These are phyloP conservation scores for Polia nebulosa DNA, from an alignment of 2,888 invertebrate species.

Conservation along the genomic window DNA sequence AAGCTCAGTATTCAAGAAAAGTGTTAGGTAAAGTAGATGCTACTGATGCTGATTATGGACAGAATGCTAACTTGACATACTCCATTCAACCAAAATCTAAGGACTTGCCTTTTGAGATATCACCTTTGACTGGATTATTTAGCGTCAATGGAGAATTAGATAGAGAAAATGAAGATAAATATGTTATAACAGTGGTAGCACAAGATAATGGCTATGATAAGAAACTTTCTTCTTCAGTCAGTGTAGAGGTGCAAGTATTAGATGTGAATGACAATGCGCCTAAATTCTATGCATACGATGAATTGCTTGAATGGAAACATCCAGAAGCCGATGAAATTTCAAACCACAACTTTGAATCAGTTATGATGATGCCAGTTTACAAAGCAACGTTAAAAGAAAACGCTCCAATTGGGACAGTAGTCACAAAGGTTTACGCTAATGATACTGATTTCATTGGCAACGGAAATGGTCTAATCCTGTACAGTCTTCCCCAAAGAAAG, in stretches of 20 bases:
- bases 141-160: constrained; percentile 95
- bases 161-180: constrained; percentile 93
- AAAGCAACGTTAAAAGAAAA: constrained; percentile 94
- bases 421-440: constrained; percentile 95
- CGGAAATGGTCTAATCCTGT: constrained; percentile 96
- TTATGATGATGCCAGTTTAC: constrained; percentile 93
- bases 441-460: constrained; percentile 96
- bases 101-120: constrained; percentile 93
- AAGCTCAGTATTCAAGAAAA: constrained; percentile 94
- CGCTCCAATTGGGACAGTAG: constrained; percentile 93
- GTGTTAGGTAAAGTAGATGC: constrained; percentile 95
- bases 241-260: constrained; percentile 95
- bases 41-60: constrained; percentile 95
- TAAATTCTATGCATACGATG: constrained; percentile 94
- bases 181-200: constrained; percentile 94
- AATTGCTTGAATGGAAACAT: constrained; percentile 88
- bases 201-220: constrained; percentile 93
- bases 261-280: constrained; percentile 97
- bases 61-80: constrained; percentile 95
- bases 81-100: constrained; percentile 88
- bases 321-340: constrained; percentile 85
- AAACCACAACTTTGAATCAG: constrained; percentile 90
- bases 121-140: constrained; percentile 93
- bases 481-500: constrained; percentile 93
- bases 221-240: constrained; percentile 93